Percentiles rank a stretch among this genome's conserved stretches.
Conservation (phyloP, 2,888 invertebrate genomes). For the Drosophila ezoana region DNA sequence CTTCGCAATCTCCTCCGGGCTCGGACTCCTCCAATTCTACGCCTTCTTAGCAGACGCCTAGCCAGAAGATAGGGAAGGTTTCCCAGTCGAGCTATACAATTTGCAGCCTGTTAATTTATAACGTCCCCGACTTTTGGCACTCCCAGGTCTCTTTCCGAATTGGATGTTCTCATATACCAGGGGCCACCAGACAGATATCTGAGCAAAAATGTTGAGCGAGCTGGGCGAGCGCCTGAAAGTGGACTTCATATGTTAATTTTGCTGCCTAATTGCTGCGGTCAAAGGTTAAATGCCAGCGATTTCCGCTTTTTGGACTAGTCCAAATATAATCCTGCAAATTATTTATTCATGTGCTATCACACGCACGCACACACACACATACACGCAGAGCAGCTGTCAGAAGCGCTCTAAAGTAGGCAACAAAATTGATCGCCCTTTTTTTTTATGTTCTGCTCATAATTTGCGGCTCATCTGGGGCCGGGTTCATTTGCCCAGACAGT, state of each 20-base stretch:
- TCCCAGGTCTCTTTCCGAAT: too few relatives aligned
- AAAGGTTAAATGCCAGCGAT: constrained; percentile 48
- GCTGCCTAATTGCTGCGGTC: constrained; percentile 70
- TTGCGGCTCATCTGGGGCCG: constrained; percentile 52
- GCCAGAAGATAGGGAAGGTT: too few relatives aligned
- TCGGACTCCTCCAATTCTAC: too few relatives aligned
- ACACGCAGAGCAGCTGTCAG: constrained; percentile 1
- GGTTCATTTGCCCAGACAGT: constrained; percentile 43
- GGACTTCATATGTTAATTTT: constrained; percentile 9
- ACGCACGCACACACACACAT: constrained; percentile 1
- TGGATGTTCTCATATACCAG: too few relatives aligned
- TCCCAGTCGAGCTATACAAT: too few relatives aligned
- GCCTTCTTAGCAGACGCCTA: too few relatives aligned
- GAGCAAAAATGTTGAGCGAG: too few relatives aligned
- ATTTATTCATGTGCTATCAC: constrained; percentile 64
- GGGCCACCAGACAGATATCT: too few relatives aligned
- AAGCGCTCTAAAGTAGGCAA: constrained; percentile 30
- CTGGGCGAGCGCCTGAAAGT: constrained; percentile 1
- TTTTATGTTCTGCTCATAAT: constrained; percentile 46
- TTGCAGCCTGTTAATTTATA: too few relatives aligned
- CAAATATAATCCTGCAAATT: constrained; percentile 47
- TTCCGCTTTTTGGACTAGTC: constrained; percentile 11
- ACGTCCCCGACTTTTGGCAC: too few relatives aligned
- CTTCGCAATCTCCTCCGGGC: too few relatives aligned
- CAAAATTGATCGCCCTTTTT: constrained; percentile 40